Conservation (phyloP, 2,113 vertebrate genomes). For the Alethe diademata region DNA sequence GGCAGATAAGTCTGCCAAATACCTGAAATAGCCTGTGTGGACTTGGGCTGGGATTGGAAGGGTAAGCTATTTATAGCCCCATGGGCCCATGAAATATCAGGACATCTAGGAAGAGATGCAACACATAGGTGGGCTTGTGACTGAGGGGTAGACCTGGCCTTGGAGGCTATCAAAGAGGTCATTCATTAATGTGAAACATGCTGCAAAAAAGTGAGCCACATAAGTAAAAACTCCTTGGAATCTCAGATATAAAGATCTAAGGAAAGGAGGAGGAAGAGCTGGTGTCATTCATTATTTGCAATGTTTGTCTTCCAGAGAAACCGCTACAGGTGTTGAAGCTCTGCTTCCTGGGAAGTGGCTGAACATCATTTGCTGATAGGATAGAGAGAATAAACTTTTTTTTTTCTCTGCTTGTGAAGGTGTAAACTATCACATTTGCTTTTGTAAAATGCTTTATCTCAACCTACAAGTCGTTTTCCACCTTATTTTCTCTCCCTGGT, state of each 20-base stretch:
- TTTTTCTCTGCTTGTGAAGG: neutral
- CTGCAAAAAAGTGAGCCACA: neutral
- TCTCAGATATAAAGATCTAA: neutral
- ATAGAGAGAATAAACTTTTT: neutral
- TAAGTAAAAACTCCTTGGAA: neutral
- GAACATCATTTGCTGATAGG: neutral
- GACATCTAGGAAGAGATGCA: neutral
- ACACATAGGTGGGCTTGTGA: neutral
- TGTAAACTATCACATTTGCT: neutral
- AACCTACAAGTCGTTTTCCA: accelerated
- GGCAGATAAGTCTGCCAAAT: neutral
- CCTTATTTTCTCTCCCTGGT: neutral
- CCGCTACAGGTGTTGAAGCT: accelerated
- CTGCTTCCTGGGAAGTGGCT: neutral
- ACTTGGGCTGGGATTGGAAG: neutral
- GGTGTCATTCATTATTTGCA: neutral
- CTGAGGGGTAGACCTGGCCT: neutral
- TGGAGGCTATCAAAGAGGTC: no score
- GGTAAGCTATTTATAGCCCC: neutral
- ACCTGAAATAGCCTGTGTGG: neutral
- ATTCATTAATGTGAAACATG: neutral
- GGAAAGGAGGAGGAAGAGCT: neutral
- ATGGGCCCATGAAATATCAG: neutral
- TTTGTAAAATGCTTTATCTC: neutral
- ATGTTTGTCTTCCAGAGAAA: neutral